Evolutionary conservation across 2,113 vertebrate genomes (phyloP), one percentile per base, ranked within the genome.

Genomic region (Campylorhamphus procurvoides): DNA sequence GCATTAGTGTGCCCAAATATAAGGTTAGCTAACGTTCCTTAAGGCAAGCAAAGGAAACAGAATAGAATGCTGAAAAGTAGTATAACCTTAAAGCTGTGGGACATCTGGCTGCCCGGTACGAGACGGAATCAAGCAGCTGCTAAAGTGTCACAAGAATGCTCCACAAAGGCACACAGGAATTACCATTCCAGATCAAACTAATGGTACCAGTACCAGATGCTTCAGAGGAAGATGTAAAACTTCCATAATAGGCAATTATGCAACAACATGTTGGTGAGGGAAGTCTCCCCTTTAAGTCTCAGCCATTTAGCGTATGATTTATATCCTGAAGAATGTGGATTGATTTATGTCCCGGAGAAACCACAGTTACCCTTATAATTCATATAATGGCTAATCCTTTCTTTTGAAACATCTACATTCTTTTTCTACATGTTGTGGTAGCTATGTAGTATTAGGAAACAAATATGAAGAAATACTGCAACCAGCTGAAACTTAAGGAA

Each of bases 161-260:
- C 72, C 73, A 78, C 81, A 93, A 79, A 90, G 29, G 53, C 33
- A 0, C 60, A 85, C n/a, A 93, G 79, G 55, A 96, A 91, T 81
- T 93, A 84, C 46, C 9, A 12, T 87, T 93, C 74, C 68, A 85
- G 90, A 91, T 92, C 91, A 96, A 84, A 87, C 92, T 95, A 84
- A 96, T 67, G 88, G 93, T 84, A 94, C 95, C 89, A 77, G 44
- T 62, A 91, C 77, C 95, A 97, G 95, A 96, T 96, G 93, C 94
- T 97, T 92, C 75, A 92, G 87, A 95, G 91, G 81, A 95, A 95
- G 87, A 96, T 0, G 60, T 90, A 96, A 94, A 96, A 96, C 64
- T 88, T 89, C 93, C 89, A 91, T 91, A 94, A 95, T 60, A 93
- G 89, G 92, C 82, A 96, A 91, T 88, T 96, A 89, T 87, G 84